These are phyloP conservation scores for Falco rusticolus DNA, from an alignment of 2,797 vertebrate genomes.

Conservation along the genomic window DNA sequence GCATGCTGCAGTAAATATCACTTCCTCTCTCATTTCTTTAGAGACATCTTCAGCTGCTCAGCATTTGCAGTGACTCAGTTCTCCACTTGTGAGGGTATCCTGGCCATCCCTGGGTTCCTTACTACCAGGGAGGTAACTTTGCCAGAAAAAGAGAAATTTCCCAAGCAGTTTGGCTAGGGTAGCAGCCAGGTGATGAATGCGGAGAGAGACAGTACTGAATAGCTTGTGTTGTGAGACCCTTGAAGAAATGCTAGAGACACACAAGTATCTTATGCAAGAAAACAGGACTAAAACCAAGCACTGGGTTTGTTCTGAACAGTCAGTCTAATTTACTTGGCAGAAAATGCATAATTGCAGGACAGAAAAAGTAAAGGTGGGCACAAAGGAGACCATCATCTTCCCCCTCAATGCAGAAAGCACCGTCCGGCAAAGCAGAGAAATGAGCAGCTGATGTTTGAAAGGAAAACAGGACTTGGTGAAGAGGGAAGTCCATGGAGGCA, in stretches of 20 bases:
- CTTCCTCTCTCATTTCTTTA: neutral
- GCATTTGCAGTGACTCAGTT: neutral
- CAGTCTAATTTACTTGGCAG: neutral
- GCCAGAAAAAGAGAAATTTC: neutral
- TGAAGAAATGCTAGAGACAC: neutral
- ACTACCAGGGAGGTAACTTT: neutral
- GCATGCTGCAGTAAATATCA: neutral
- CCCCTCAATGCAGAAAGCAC: neutral
- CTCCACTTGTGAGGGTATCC: neutral
- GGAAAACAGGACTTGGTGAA: neutral
- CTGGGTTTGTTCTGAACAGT: neutral
- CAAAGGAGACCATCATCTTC: neutral
- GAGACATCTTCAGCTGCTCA: neutral
- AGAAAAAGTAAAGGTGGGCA: neutral
- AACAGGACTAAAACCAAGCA: neutral
- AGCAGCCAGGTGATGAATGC: neutral
- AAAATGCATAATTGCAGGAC: neutral
- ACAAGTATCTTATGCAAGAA: neutral
- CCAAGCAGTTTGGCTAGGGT: neutral
- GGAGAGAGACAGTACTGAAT: neutral
- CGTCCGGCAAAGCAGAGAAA: neutral
- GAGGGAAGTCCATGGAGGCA: neutral
- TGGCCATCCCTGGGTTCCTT: neutral
- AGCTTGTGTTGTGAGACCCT: neutral
- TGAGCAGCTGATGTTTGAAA: neutral